Evolutionary conservation across 2,797 vertebrate species (phyloP).

Genomic region (Anabas testudineus): DNA sequence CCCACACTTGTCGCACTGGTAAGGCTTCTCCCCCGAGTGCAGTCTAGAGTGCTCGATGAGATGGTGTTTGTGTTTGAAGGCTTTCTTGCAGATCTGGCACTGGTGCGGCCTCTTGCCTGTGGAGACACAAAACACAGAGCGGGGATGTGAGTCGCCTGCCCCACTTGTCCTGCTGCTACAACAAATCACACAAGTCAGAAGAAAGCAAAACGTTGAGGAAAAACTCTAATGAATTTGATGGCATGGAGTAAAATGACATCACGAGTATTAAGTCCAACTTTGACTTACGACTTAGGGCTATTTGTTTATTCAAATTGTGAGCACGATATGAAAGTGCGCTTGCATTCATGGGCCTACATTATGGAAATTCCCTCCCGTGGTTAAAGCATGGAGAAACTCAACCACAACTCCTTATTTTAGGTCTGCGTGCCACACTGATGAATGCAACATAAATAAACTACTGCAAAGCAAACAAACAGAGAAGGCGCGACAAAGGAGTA

Average conservation of each 20-base stretch:
- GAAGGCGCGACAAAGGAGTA: constrained; percentile 66
- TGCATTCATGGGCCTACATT: constrained; percentile 69
- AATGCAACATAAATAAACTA: constrained; percentile 77
- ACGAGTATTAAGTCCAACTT: constrained; percentile 57
- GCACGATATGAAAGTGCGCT: constrained; percentile 64
- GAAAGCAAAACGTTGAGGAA: constrained; percentile 61
- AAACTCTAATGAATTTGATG: constrained; percentile 68
- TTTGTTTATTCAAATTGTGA: constrained; percentile 74
- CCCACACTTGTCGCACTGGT: constrained; percentile 98
- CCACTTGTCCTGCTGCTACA: constrained; percentile 38
- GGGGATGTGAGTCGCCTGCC: constrained; percentile 44
- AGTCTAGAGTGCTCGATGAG: constrained; percentile 98
- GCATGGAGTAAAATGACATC: constrained; percentile 70
- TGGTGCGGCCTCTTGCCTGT: constrained; percentile 98
- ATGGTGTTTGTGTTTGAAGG: constrained; percentile 99
- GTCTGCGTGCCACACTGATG: constrained; percentile 61
- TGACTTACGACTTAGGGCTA: constrained; percentile 47
- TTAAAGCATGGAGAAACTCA: constrained; percentile 74
- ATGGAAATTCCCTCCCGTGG: constrained; percentile 80
- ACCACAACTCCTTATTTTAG: constrained; percentile 74
- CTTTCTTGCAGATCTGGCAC: constrained; percentile 99
- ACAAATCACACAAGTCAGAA: constrained; percentile 70
- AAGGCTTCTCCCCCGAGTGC: constrained; percentile 98
- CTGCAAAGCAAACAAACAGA: constrained; percentile 72
- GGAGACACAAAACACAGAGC: constrained; percentile 75